phyloP scores from a whole-genome alignment of 2,797 vertebrate genomes.

The Meriones psammophilus region DNA sequence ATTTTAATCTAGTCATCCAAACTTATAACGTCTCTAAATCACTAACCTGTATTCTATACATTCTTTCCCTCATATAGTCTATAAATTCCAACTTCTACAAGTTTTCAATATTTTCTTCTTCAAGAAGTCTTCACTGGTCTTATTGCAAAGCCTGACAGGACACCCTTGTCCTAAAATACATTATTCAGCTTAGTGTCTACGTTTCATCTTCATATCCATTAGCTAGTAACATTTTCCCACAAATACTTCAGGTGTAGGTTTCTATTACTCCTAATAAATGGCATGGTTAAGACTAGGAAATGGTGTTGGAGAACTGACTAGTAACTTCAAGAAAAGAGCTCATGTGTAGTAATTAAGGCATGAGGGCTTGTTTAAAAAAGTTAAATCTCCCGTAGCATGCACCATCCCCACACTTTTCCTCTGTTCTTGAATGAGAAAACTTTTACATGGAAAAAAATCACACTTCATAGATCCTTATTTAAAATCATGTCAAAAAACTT shows the following conservation, averaged over 20 bases:
- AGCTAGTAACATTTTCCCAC: conserved; percentile 25
- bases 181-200: conserved; percentile 35
- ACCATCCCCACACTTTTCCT: neutral
- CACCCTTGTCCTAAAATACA: conserved; percentile 19
- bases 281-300: conserved; percentile 26
- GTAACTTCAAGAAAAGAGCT: conserved; percentile 64
- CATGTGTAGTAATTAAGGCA: conserved; percentile 66
- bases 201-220: conserved; percentile 54
- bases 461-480: conserved; percentile 56
- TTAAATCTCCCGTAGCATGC: conserved; percentile 40
- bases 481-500: conserved; percentile 55
- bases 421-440: conserved; percentile 58
- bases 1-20: conserved; percentile 58
- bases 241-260: conserved; percentile 39
- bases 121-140: conserved; percentile 26
- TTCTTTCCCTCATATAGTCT: conserved; percentile 37
- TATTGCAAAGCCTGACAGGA: conserved; percentile 60
- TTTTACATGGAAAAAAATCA: conserved; percentile 64
- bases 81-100: conserved; percentile 30
- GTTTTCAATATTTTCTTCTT: conserved; percentile 48
- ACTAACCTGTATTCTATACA: neutral
- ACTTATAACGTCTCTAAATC: neutral
- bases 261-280: conserved; percentile 24
- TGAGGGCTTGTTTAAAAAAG: neutral
- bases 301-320: neutral